Conservation (phyloP, 2,797 vertebrate species). For the Chelon labrosus region DNA sequence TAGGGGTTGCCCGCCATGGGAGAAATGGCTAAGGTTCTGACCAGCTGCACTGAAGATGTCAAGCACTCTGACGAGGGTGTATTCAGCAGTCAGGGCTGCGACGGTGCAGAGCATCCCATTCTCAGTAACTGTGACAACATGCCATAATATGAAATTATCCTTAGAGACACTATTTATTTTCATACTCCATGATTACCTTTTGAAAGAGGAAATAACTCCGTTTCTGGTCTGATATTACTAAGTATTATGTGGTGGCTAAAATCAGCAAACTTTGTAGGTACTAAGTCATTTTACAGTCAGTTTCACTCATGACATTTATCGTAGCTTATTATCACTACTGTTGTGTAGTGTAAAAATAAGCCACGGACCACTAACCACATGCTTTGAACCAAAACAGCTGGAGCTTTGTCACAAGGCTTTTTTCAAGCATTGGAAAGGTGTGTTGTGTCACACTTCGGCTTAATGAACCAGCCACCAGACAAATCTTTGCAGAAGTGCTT, state of each 20-base stretch:
- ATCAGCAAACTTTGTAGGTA: too few relatives aligned
- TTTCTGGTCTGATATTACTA: too few relatives aligned
- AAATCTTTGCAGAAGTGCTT: slow-evolving; percentile 3
- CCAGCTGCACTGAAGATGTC: slow-evolving; percentile 33
- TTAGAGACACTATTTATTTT: neutral
- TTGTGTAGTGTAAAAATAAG: neutral
- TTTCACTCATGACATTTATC: too few relatives aligned
- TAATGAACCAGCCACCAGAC: slow-evolving; percentile 1
- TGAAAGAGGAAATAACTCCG: neutral
- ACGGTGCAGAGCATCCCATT: neutral
- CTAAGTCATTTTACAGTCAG: too few relatives aligned
- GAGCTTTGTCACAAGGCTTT: neutral
- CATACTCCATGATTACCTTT: neutral
- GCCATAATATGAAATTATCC: neutral
- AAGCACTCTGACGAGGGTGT: slow-evolving; percentile 25
- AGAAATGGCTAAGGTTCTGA: slow-evolving; percentile 50
- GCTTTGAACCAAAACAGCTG: neutral
- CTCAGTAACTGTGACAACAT: slow-evolving; percentile 28
- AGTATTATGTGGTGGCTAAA: too few relatives aligned
- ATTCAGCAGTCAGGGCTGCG: neutral
- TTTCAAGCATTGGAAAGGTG: neutral
- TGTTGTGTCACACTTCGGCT: neutral
- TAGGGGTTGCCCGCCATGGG: slow-evolving; percentile 54
- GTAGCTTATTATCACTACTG: too few relatives aligned
- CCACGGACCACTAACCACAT: neutral